phyloP scores from a whole-genome alignment of 1,140 invertebrate genomes.

The Cydia pomonella region DNA sequence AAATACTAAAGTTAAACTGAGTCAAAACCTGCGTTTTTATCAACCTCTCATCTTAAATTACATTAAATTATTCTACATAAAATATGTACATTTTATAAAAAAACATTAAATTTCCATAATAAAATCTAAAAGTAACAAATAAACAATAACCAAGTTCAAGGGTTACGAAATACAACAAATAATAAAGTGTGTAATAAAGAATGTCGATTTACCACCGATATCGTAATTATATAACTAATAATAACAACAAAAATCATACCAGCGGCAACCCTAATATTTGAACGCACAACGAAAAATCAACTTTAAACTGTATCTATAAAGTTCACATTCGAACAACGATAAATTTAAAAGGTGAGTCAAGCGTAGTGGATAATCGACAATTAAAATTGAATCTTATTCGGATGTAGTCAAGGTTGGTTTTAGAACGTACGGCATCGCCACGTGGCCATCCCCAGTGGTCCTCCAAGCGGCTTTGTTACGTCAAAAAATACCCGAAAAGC shows the following conservation, averaged over 20 bases:
- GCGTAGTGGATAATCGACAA: not conserved
- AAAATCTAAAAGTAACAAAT: not conserved
- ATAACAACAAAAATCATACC: conserved; percentile 29
- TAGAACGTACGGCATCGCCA: conserved; percentile 45
- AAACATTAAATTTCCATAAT: too few species aligned
- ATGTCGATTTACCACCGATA: conserved; percentile 26
- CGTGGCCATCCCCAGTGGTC: conserved; percentile 58
- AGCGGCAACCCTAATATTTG: not conserved
- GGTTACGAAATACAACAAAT: not conserved
- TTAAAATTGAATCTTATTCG: not conserved
- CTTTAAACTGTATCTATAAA: not conserved
- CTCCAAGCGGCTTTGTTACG: conserved; percentile 59
- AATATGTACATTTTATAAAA: too few species aligned
- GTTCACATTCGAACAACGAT: not conserved
- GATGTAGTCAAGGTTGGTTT: conserved; percentile 28
- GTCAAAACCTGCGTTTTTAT: too few species aligned
- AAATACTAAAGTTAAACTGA: too few species aligned
- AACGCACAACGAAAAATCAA: not conserved
- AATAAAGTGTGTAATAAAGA: not conserved
- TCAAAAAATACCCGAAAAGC: conserved; percentile 68
- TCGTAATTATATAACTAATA: conserved; percentile 31
- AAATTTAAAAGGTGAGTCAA: not conserved
- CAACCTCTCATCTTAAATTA: too few species aligned
- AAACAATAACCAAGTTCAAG: not conserved
- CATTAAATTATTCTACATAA: too few species aligned